Conservation (phyloP, 1,140 invertebrate species). For the Telenomus remus region DNA sequence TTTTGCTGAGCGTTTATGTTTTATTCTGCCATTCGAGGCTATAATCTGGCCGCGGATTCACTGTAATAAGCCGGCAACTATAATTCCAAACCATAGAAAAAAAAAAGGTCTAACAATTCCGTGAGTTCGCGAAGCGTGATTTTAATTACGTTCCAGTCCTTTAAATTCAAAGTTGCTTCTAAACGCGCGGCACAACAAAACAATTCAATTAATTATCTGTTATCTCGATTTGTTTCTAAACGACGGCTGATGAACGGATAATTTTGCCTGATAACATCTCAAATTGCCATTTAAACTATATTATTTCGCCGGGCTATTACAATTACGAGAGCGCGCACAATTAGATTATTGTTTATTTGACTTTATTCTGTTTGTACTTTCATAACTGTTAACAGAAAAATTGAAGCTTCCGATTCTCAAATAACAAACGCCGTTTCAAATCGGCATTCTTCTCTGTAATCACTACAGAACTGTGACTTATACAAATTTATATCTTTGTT, state of each 20-base stretch:
- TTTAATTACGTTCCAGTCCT: constrained; percentile 50
- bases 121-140: constrained; percentile 52
- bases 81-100: constrained; percentile 47
- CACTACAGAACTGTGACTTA: too few species aligned
- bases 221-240: constrained; percentile 27
- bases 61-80: constrained; percentile 42
- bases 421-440: too few species aligned
- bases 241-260: constrained; percentile 21
- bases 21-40: constrained; percentile 40
- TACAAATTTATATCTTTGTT: too few species aligned
- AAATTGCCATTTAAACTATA: constrained; percentile 11
- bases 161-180: constrained; percentile 41
- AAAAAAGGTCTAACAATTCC: constrained; percentile 47
- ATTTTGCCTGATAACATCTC: constrained; percentile 12
- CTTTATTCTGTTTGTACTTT: not conserved
- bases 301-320: not conserved
- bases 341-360: too few species aligned
- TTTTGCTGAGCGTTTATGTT: constrained; percentile 39
- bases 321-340: too few species aligned
- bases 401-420: too few species aligned
- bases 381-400: constrained; percentile 4
- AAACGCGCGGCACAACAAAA: constrained; percentile 20
- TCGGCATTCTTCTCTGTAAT: too few species aligned
- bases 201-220: constrained; percentile 38
- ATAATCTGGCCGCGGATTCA: constrained; percentile 46